Evolutionary conservation across 1,140 invertebrate genomes (phyloP).

Genomic region (Drosophila azteca): DNA sequence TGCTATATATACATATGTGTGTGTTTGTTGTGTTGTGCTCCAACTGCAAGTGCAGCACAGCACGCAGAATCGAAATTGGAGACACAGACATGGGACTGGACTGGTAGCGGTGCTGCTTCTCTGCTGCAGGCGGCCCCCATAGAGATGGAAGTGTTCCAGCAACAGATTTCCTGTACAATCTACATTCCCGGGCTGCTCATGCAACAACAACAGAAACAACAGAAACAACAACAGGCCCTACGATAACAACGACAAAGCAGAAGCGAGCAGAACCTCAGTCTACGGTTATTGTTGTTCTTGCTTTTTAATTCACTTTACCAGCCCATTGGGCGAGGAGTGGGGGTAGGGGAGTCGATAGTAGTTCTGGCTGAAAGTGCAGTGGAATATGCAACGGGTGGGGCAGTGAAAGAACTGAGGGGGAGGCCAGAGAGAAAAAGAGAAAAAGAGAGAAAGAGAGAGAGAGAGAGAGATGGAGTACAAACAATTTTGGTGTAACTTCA

Average conservation of each 20-base stretch:
- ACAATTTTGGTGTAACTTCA: conserved; percentile 32
- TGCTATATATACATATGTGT: conserved; percentile 6
- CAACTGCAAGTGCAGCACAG: conserved; percentile 66
- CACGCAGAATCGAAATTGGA: conserved; percentile 74
- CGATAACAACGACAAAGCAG: conserved; percentile 56
- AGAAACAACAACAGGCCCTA: not conserved
- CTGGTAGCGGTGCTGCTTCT: no score
- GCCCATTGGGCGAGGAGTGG: not conserved
- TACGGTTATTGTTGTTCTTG: conserved; percentile 41
- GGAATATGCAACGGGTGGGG: conserved; percentile 29
- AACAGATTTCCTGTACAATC: conserved; percentile 79
- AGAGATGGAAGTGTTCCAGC: conserved; percentile 42
- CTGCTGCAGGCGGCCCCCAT: conserved; percentile 23
- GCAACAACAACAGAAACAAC: conserved; percentile 34
- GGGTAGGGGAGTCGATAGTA: not conserved
- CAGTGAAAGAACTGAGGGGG: not conserved
- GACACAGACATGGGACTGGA: conserved; percentile 13
- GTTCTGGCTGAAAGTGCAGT: conserved; percentile 29
- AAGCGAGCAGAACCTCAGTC: conserved; percentile 20
- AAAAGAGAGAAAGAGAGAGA: not conserved
- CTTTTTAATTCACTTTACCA: conserved; percentile 7
- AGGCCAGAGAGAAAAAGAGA: not conserved
- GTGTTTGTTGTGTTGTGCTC: conserved; percentile 11
- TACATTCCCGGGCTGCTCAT: conserved; percentile 59
- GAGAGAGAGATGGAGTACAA: conserved; percentile 1